These are phyloP conservation scores for Cantharis rufa DNA, from an alignment of 2,888 invertebrate species.

Conservation along the genomic window DNA sequence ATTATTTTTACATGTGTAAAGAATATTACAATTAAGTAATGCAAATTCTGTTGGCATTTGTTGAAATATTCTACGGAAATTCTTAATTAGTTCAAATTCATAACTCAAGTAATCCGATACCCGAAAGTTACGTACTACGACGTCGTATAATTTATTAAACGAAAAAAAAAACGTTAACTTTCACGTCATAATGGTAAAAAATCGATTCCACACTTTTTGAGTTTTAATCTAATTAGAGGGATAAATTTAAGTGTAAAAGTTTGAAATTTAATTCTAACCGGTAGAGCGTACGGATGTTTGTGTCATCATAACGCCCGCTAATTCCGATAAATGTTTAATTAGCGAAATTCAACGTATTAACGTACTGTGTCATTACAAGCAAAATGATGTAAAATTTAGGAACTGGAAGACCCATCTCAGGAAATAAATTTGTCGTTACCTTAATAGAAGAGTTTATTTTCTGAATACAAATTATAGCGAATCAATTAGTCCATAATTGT, in stretches of 20 bases:
- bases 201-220: not conserved
- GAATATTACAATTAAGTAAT: not conserved
- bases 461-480: constrained; percentile 9
- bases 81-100: not conserved
- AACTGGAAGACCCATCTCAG: not conserved
- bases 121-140: not conserved
- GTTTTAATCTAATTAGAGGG: not conserved
- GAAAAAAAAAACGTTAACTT: not conserved
- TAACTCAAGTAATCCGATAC: not conserved
- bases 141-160: not conserved
- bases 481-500: constrained; percentile 1
- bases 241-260: not conserved
- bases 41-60: not conserved
- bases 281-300: constrained; percentile 2
- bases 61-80: not conserved
- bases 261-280: not conserved
- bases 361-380: constrained; percentile 9
- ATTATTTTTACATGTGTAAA: not conserved
- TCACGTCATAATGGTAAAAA: not conserved
- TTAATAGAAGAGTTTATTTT: not conserved
- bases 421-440: constrained; percentile 11
- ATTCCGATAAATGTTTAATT: constrained; percentile 8
- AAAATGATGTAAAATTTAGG: constrained; percentile 1
- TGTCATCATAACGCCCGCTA: constrained; percentile 5
- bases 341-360: constrained; percentile 6